A percentile compares a stretch with the other conserved stretches of the same genome.
phyloP scores from a whole-genome alignment of 92 coral and sea anemone genomes.

The Diadumene lineata region DNA sequence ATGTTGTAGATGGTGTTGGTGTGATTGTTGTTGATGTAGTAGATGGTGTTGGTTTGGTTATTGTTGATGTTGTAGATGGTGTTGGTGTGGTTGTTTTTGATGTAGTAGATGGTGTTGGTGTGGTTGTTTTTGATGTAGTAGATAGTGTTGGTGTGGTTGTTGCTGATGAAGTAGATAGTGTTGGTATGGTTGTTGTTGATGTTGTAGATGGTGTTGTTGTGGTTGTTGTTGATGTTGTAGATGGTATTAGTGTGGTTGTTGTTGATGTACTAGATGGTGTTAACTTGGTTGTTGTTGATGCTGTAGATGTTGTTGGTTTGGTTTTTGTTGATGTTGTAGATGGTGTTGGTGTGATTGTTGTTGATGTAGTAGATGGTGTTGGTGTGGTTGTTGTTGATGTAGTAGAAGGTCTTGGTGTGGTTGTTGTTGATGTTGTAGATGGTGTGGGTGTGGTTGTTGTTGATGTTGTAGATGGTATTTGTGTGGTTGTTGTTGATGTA shows the following conservation, averaged over 20 bases:
- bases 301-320: not conserved
- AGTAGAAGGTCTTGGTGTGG: not conserved
- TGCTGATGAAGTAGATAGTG: not conserved
- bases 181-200: not conserved
- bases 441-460: not conserved
- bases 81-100: not conserved
- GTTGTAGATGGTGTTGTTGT: not conserved
- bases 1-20: not conserved
- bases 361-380: not conserved
- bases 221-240: not conserved
- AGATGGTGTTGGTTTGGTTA: not conserved
- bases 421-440: not conserved
- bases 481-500: not conserved
- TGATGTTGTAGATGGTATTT: not conserved
- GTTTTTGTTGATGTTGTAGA: not conserved
- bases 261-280: not conserved
- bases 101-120: not conserved
- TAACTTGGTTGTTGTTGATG: not conserved
- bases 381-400: not conserved
- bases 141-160: not conserved
- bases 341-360: not conserved
- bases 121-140: not conserved
- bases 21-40: not conserved
- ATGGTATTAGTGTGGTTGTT: not conserved
- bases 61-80: not conserved